Base-by-base conservation (phyloP, 2,113 vertebrate species). In the Cryptomyrus ogoouensis region DNA sequence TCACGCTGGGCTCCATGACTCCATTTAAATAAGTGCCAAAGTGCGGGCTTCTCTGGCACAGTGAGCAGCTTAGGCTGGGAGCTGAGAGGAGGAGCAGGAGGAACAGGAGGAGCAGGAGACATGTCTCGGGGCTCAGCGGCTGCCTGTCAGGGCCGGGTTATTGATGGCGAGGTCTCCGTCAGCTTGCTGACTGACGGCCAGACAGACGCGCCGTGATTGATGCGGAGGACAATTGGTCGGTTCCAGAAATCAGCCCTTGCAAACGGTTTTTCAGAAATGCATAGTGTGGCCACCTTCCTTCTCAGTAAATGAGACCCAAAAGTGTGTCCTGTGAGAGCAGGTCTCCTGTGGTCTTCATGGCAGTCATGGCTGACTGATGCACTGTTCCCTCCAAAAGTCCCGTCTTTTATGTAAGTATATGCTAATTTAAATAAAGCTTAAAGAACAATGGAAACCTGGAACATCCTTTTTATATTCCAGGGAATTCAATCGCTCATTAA, bases 191-290 rank as follows among this genome's bases (percentile, higher is more conserved):
- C 91, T 95, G 94, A 95, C 92, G 91, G 92, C 92, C 91, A 91
- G 94, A 94, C 91, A 91, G 93, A 94, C 92, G 89, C 89, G 87
- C 88, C 53, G 77, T 94, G 94, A 96, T 94, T 94, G 95, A 96
- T 96, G 94, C 92, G 94, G 93, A 90, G 92, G 93, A 92, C 91
- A 91, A 93, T 93, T 92, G 94, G 93, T 93, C 91, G 86, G 83
- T 93, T 93, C 92, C 93, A 89, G 89, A 90, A 90, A 56, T 80
- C 83, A 83, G 31, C 77, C 88, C 52, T 53, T 88, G 53, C 85
- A 90, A 91, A 56, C 90, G 31, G 84, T 62, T 91, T 74, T 87
- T 44, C 89, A 24, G 49, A 84, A 49, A 92, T 83, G 89, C 89
- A 84, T 50, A 89, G 91, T 92, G 92, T 83, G 92, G 88, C 35